These are phyloP conservation scores for Muscicapa comitata DNA, from an alignment of 2,797 vertebrate species.

Conservation along the genomic window DNA sequence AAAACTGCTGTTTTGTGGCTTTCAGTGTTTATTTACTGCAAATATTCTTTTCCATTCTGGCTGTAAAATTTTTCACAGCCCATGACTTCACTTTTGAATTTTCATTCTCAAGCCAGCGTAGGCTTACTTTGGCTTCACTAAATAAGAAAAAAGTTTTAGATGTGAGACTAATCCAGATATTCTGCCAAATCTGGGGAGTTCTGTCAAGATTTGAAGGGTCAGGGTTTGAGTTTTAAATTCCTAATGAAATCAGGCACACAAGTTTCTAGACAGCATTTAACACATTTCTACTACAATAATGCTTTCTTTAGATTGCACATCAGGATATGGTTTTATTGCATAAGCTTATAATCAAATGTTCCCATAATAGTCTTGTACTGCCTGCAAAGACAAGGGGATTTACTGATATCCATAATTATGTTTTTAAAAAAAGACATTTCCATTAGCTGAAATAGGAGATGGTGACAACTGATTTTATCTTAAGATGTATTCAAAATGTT, in stretches of 20 bases:
- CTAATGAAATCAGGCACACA: not conserved
- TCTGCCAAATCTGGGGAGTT: not conserved
- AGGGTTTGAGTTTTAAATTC: not conserved
- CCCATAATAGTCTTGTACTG: not conserved
- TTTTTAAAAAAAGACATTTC: not conserved
- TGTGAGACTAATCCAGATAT: not conserved
- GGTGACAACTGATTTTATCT: not conserved
- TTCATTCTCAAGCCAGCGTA: not conserved
- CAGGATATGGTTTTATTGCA: not conserved
- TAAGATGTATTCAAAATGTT: not conserved
- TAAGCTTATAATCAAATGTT: not conserved
- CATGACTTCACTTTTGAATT: not conserved
- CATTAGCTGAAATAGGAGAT: not conserved
- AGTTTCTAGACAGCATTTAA: not conserved
- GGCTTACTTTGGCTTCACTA: not conserved
- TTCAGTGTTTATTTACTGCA: not conserved
- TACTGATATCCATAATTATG: not conserved
- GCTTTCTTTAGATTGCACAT: not conserved
- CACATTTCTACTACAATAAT: not conserved
- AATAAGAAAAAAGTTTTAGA: not conserved
- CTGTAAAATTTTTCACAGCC: not conserved
- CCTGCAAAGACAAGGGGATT: not conserved
- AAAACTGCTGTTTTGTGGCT: accelerated
- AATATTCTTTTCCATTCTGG: not conserved
- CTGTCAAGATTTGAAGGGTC: not conserved